Evolutionary conservation across 2,113 vertebrate genomes (phyloP), one percentile per base, ranked within the genome.

Genomic region (Monopterus albus): DNA sequence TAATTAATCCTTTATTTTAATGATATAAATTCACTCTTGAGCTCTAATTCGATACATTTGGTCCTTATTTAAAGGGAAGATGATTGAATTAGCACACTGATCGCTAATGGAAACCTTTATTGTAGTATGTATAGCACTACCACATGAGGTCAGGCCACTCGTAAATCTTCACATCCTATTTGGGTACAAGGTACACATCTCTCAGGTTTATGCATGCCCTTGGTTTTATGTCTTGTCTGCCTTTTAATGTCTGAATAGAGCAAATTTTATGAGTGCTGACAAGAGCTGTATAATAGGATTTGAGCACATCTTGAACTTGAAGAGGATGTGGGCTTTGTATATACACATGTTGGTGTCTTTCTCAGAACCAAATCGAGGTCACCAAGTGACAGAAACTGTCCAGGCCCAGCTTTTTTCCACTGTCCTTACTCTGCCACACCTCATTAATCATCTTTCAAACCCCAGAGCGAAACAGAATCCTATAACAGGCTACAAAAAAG

Each of bases 1-100:
- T 57, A 26, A 83, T 85, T 69, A 73, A 78, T 74, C 33, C 78
- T 88, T 67, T 52, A 87, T 79, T 49, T 79, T 59, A 46, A 38
- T 1, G 7, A 59, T 52, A 83, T 77, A 53, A 86, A 90, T 83
- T 55, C 55, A 76, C 73, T 85, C 75, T n/a, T 7, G 42, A 46
- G 38, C 25, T 40, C 35, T 83, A 78, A 91, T 82, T 83, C 66
- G 40, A 87, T 81, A 82, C 65, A 89, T 89, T 78, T 75, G 62
- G 62, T 77, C 69, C 82, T 85, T 85, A 85, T 87, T 86, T 82
- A 75, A 68, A 47, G 40, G 35, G n/a, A n/a, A 18, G 12, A 31
- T 62, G 76, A 84, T 60, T 70, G 31, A 81, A 36, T 45, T 23
- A 82, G 79, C 56, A 73, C 17, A 42, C 15, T 0, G 4, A 14